These are phyloP conservation scores for Neotoxoptera formosana DNA, from an alignment of 1,140 invertebrate species.

Conservation along the genomic window DNA sequence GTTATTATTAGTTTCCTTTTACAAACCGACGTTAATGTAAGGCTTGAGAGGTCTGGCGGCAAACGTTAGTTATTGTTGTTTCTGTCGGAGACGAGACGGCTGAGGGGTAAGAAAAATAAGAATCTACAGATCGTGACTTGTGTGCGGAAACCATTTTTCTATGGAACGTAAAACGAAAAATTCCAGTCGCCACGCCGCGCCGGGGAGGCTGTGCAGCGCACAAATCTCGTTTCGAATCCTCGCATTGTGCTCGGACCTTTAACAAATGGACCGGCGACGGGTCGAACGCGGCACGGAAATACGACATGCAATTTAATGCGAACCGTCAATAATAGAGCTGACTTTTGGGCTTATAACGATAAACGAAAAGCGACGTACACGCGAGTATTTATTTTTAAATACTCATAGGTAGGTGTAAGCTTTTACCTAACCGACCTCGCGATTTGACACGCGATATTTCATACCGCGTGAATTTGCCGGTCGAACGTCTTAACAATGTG, in stretches of 20 bases:
- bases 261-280: constrained; percentile 5
- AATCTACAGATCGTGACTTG: constrained; percentile 37
- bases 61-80: constrained; percentile 46
- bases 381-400: not conserved
- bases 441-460: not conserved
- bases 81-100: not conserved
- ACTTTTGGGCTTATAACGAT: not conserved
- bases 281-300: not conserved
- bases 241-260: not conserved
- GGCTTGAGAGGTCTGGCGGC: constrained; percentile 7
- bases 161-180: constrained; percentile 30
- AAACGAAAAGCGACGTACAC: not conserved
- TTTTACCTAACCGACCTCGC: not conserved
- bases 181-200: not conserved
- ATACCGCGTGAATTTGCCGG: too few species aligned
- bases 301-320: not conserved
- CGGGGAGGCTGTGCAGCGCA: not conserved
- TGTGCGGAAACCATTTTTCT: not conserved
- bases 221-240: constrained; percentile 24
- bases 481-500: not conserved
- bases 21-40: not conserved
- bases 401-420: not conserved
- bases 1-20: constrained; percentile 18
- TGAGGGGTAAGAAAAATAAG: constrained; percentile 20
- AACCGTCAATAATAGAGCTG: not conserved